Percentiles rank a stretch among this genome's conserved stretches.
Evolutionary conservation across 2,888 invertebrate species (phyloP).

Genomic region (Branchipolynoe longqiensis): DNA sequence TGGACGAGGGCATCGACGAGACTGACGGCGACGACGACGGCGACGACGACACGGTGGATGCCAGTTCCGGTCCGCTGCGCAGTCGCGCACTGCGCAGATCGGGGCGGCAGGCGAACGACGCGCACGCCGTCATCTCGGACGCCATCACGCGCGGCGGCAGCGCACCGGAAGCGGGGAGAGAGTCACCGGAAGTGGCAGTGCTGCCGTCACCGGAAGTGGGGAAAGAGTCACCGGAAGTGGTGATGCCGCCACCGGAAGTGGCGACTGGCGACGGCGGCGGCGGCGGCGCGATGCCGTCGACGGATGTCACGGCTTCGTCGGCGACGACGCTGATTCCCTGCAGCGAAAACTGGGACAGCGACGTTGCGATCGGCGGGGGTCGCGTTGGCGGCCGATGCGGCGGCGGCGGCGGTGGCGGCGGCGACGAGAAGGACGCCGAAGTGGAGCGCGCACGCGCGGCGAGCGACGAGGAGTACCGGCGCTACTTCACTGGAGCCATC

Average conservation of each 20-base stretch:
- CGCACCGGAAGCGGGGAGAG: background rate
- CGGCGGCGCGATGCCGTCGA: background rate
- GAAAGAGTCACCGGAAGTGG: background rate
- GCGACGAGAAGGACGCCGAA: slow-evolving; percentile 62
- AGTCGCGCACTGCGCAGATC: slow-evolving; percentile 2
- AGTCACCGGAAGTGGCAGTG: background rate
- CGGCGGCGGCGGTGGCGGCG: background rate
- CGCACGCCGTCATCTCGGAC: slow-evolving; percentile 47
- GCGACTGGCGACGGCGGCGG: background rate
- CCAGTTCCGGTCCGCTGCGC: slow-evolving; percentile 18
- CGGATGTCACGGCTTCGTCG: too few relatives aligned
- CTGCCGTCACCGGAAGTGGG: background rate
- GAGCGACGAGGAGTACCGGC: slow-evolving; percentile 68
- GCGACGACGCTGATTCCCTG: slow-evolving; percentile 28
- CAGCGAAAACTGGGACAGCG: slow-evolving; percentile 8
- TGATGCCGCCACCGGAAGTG: background rate
- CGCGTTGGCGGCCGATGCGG: background rate
- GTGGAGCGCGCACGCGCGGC: background rate
- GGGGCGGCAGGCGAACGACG: background rate
- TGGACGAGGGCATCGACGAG: slow-evolving; percentile 60
- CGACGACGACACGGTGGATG: background rate
- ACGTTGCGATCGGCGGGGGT: background rate
- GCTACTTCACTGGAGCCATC: slow-evolving; percentile 71
- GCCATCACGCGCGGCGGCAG: background rate
- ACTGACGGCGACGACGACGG: background rate